phyloP scores from a whole-genome alignment of 1,140 invertebrate species.

The Pseudomyrmex dendroicus region DNA sequence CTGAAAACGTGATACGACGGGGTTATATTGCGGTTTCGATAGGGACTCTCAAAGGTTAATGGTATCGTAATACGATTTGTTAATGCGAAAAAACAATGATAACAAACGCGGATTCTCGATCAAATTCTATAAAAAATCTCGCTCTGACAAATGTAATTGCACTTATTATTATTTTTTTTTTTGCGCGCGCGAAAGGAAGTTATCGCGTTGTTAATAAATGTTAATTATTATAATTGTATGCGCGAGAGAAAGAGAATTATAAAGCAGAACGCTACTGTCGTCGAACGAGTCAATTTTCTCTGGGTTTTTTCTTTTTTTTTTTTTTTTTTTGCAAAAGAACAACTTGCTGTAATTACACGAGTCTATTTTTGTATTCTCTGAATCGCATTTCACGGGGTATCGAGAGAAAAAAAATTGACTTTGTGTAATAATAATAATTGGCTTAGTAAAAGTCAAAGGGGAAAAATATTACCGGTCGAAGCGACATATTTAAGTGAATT shows the following conservation, averaged over 20 bases:
- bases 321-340: background rate
- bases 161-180: background rate
- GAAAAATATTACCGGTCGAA: conserved; percentile 17
- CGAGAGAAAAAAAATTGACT: background rate
- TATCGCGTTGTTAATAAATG: too few relatives aligned
- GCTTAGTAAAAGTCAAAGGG: conserved; percentile 7
- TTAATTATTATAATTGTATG: too few relatives aligned
- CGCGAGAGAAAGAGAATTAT: too few relatives aligned
- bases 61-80: conserved; percentile 35
- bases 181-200: too few relatives aligned
- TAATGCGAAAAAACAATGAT: conserved; percentile 27
- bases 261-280: too few relatives aligned
- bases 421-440: conserved; percentile 21
- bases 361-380: conserved; percentile 8
- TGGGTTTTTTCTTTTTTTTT: too few relatives aligned
- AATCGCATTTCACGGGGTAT: conserved; percentile 31
- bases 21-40: conserved; percentile 37
- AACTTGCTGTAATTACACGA: background rate
- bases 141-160: background rate
- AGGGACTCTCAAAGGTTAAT: conserved; percentile 24
- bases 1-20: conserved; percentile 5
- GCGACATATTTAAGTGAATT: conserved; percentile 8
- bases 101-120: background rate
- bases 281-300: too few relatives aligned
- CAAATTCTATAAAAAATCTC: background rate